phyloP scores from a whole-genome alignment of 2,797 vertebrate species.

The Pseudochirops cupreus region DNA sequence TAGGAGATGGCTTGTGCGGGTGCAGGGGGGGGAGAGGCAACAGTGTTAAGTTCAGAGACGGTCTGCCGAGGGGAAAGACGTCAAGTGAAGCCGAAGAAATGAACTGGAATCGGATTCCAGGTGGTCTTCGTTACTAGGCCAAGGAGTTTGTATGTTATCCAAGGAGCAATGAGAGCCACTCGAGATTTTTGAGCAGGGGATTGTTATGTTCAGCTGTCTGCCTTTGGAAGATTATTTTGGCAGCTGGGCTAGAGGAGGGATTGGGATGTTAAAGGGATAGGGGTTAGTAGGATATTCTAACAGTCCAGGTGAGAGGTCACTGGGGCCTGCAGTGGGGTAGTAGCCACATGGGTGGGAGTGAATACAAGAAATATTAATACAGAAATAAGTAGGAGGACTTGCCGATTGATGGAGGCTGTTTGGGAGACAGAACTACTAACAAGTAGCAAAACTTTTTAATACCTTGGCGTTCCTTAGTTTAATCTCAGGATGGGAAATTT shows the following conservation, averaged over 20 bases:
- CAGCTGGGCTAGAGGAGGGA: neutral
- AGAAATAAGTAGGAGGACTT: neutral
- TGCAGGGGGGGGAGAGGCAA: neutral
- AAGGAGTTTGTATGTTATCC: neutral
- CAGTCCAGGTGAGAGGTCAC: neutral
- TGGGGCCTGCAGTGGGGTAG: neutral
- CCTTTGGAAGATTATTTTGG: neutral
- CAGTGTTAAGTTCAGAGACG: neutral
- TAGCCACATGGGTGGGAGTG: neutral
- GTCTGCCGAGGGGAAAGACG: neutral
- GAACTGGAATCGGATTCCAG: neutral
- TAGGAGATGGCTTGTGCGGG: neutral
- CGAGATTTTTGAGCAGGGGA: neutral
- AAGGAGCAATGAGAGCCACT: neutral
- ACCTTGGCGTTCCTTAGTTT: neutral
- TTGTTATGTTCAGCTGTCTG: neutral
- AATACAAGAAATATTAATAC: neutral
- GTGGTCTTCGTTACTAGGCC: neutral
- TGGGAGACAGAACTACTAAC: neutral
- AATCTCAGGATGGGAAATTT: neutral
- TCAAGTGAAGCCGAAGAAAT: neutral
- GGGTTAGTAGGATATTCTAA: neutral
- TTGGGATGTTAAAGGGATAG: neutral
- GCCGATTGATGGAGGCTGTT: neutral
- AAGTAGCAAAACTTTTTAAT: constrained; percentile 27